Conservation (phyloP, 2,797 vertebrate genomes). For the Sebastes melanostomus region DNA sequence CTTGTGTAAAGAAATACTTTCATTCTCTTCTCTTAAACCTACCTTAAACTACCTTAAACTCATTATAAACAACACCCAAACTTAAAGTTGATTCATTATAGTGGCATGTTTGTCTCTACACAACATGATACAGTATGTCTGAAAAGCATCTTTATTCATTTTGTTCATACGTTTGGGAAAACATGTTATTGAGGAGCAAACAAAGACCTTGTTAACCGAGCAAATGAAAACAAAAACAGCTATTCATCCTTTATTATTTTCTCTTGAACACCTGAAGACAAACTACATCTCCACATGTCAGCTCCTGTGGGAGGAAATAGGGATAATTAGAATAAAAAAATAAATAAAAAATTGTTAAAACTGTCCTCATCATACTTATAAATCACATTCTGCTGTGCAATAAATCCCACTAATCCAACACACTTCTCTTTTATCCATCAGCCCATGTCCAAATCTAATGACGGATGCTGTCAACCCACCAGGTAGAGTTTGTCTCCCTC, state of each 20-base stretch:
- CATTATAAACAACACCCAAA: not conserved
- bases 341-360: not conserved
- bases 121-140: not conserved
- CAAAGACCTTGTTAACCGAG: not conserved
- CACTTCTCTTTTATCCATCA: not conserved
- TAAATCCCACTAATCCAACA: not conserved
- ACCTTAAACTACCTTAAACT: not conserved
- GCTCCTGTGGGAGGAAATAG: slow-evolving; percentile 78
- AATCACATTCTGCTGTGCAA: not conserved
- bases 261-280: slow-evolving; percentile 89
- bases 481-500: slow-evolving; percentile 86
- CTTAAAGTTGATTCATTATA: not conserved
- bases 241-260: slow-evolving; percentile 71
- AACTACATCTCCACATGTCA: slow-evolving; percentile 88
- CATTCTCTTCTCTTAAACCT: not conserved
- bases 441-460: not conserved
- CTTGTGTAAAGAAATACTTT: not conserved
- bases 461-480: slow-evolving; percentile 75
- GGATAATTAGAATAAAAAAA: not conserved
- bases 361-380: not conserved
- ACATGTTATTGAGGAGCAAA: not conserved
- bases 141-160: slow-evolving; percentile 45
- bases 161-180: slow-evolving; percentile 1
- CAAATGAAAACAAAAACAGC: slow-evolving; percentile 13
- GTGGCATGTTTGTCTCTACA: not conserved